These are phyloP conservation scores for Contarinia nasturtii DNA, from an alignment of 1,140 invertebrate species.

Conservation along the genomic window DNA sequence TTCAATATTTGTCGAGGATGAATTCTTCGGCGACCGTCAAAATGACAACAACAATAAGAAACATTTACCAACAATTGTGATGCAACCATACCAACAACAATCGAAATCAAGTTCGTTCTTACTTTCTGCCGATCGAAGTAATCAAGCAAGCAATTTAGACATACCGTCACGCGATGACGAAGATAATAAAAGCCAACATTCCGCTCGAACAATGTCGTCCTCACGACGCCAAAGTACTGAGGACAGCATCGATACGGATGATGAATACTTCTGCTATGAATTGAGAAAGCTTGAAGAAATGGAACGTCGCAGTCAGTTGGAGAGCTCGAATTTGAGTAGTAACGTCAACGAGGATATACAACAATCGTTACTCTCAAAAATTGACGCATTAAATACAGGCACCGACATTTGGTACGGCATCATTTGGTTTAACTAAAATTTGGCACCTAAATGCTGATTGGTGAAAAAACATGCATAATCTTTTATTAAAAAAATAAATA, in stretches of 20 bases:
- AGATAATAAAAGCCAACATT: conserved; percentile 68
- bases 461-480: no score
- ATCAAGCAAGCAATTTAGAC: conserved; percentile 64
- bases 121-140: conserved; percentile 24
- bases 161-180: conserved; percentile 56
- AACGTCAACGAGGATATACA: no score
- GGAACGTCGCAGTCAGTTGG: conserved; percentile 39
- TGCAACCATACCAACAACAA: conserved; percentile 8
- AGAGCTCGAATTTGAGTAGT: background rate
- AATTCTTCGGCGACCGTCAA: background rate
- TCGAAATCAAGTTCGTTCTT: background rate
- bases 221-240: conserved; percentile 78
- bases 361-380: no score
- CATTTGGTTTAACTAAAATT: conserved; percentile 4
- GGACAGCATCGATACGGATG: conserved; percentile 81
- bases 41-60: background rate
- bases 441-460: no score
- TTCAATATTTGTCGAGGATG: conserved; percentile 8
- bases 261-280: conserved; percentile 85
- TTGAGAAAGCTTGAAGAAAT: conserved; percentile 68
- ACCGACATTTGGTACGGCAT: conserved; percentile 6
- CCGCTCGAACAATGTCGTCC: conserved; percentile 67
- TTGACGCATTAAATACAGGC: no score
- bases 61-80: background rate
- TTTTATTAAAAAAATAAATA: no score